Conservation (phyloP, 1,140 invertebrate genomes). For the Amphibalanus amphitrite region DNA sequence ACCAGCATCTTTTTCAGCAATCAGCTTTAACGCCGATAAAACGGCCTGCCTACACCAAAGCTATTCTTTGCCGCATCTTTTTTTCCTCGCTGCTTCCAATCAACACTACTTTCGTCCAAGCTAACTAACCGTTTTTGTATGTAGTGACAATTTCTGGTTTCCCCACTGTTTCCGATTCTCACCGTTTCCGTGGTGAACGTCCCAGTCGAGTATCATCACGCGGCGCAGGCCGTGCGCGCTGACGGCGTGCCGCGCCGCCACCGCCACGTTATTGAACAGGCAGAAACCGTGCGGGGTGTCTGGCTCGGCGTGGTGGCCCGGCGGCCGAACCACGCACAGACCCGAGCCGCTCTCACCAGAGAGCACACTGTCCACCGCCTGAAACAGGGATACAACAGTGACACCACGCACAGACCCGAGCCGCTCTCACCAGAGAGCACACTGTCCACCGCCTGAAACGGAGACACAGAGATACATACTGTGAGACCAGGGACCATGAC, state of each 20-base stretch:
- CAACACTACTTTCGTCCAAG: too few relatives aligned
- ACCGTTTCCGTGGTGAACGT: constrained; percentile 82
- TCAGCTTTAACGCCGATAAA: too few relatives aligned
- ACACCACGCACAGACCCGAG: background rate
- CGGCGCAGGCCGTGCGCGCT: constrained; percentile 38
- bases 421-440: constrained; percentile 42
- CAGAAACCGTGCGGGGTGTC: constrained; percentile 64
- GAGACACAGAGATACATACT: constrained; percentile 23
- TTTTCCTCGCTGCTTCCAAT: too few relatives aligned
- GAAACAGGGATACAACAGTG: constrained; percentile 20
- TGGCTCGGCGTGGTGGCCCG: constrained; percentile 45
- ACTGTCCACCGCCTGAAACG: constrained; percentile 44
- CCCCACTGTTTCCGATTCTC: background rate
- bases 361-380: constrained; percentile 58
- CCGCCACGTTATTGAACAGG: constrained; percentile 68
- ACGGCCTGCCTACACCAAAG: too few relatives aligned
- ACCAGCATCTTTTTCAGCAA: too few relatives aligned
- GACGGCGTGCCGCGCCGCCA: constrained; percentile 59
- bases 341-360: constrained; percentile 42
- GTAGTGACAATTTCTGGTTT: too few relatives aligned
- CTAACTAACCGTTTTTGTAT: too few relatives aligned
- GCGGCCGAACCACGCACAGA: constrained; percentile 63
- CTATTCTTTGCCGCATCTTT: too few relatives aligned
- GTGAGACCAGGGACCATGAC: background rate
- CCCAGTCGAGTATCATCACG: constrained; percentile 80